Evolutionary conservation across 2,888 invertebrate genomes (phyloP).

Genomic region (Sesia apiformis): DNA sequence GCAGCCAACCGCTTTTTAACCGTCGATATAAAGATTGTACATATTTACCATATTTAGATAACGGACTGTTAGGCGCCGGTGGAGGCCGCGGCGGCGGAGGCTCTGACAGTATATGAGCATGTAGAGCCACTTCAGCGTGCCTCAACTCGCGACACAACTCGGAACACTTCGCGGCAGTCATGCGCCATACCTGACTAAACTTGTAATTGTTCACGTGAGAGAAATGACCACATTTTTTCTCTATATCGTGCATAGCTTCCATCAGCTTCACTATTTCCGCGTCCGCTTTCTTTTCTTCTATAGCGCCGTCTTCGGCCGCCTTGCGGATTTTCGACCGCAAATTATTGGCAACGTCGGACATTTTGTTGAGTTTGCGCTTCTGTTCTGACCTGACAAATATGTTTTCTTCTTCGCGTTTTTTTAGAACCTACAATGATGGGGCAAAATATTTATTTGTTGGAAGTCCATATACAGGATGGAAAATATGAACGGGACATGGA

Average conservation of each 20-base stretch:
- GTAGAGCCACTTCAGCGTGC: conserved; percentile 50
- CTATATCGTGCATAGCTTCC: conserved; percentile 78
- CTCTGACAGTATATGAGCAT: conserved; percentile 57
- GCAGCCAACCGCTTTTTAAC: no score
- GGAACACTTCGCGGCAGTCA: conserved; percentile 40
- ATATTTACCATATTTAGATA: conserved; percentile 36
- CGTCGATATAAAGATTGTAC: not conserved
- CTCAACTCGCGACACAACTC: conserved; percentile 36
- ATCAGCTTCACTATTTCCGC: conserved; percentile 80
- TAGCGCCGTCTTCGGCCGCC: conserved; percentile 77
- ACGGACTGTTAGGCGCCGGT: conserved; percentile 41
- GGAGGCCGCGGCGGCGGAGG: conserved; percentile 50
- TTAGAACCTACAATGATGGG: conserved; percentile 72
- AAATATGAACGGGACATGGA: no score
- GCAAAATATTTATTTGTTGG: no score
- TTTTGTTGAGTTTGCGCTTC: conserved; percentile 83
- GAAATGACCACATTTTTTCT: conserved; percentile 81
- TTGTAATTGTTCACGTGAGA: conserved; percentile 78
- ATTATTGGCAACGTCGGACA: conserved; percentile 81
- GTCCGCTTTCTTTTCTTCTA: conserved; percentile 79
- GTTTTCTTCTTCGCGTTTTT: conserved; percentile 91
- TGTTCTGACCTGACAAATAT: conserved; percentile 85
- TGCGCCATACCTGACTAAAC: conserved; percentile 68
- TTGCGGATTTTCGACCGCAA: conserved; percentile 79
- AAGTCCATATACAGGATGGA: no score